Conservation (phyloP, 2,888 invertebrate species). For the Drosophila anomalata region DNA sequence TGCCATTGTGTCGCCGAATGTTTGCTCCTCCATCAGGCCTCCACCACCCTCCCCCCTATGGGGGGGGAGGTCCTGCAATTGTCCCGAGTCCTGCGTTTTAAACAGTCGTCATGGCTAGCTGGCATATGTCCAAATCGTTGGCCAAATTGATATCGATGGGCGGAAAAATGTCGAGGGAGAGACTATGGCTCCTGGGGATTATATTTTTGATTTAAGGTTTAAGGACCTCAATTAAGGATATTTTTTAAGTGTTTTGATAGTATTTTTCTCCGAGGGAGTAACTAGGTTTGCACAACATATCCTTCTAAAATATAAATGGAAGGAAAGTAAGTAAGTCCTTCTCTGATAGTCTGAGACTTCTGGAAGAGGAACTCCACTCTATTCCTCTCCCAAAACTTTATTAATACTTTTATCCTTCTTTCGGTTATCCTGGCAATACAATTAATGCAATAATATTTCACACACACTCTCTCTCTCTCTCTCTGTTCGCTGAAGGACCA, state of each 20-base stretch:
- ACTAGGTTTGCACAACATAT: no score
- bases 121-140: conserved; percentile 49
- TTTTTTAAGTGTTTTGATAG: not conserved
- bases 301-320: no score
- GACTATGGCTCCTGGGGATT: not conserved
- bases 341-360: no score
- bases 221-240: not conserved
- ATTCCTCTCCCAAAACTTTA: not conserved
- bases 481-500: not conserved
- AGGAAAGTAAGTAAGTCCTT: no score
- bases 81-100: conserved; percentile 24
- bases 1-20: conserved; percentile 61
- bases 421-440: conserved; percentile 19
- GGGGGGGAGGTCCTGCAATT: conserved; percentile 16
- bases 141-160: conserved; percentile 40
- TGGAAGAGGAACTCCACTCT: not conserved
- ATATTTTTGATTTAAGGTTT: not conserved
- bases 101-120: conserved; percentile 37
- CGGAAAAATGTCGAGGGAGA: not conserved
- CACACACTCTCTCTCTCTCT: conserved; percentile 39
- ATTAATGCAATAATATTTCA: conserved; percentile 75
- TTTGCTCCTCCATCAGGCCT: conserved; percentile 18
- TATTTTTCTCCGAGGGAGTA: no score
- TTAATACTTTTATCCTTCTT: conserved; percentile 5
- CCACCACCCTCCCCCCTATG: not conserved